phyloP scores from a whole-genome alignment of 2,113 vertebrate species.

The Rousettus leschenaultii region DNA sequence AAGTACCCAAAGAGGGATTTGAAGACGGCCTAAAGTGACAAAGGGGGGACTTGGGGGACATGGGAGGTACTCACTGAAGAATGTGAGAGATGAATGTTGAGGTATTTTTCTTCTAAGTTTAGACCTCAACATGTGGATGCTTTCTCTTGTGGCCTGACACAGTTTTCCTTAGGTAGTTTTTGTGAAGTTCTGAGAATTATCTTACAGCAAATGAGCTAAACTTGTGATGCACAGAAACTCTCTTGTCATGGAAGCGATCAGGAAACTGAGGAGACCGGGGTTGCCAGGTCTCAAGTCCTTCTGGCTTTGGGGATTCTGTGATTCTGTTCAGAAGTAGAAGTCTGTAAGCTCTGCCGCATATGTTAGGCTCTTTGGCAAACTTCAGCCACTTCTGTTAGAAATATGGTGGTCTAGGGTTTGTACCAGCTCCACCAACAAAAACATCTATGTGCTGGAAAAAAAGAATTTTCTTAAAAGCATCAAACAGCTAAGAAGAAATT shows the following conservation, averaged over 20 bases:
- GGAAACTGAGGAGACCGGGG: not conserved
- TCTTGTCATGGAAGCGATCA: not conserved
- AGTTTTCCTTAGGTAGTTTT: not conserved
- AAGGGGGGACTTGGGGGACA: not conserved
- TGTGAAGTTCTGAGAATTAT: not conserved
- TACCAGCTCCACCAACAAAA: not conserved
- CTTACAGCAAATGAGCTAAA: not conserved
- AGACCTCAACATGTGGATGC: not conserved
- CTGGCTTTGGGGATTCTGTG: not conserved
- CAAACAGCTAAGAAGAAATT: not conserved
- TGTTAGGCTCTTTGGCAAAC: not conserved
- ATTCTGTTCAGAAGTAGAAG: not conserved
- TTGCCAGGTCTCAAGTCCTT: not conserved
- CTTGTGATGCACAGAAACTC: not conserved
- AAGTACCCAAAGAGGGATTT: not conserved
- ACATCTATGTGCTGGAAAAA: not conserved
- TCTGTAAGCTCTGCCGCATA: not conserved
- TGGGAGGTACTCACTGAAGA: not conserved
- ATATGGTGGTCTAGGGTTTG: not conserved
- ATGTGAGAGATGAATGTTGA: not conserved
- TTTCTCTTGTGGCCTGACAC: not conserved
- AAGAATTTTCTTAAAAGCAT: constrained; percentile 4
- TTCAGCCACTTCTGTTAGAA: not conserved
- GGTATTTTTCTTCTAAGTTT: not conserved
- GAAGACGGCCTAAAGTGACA: not conserved